A percentile compares a stretch with the other conserved stretches of the same genome.
Conservation (phyloP, 37 sponge, comb jelly and placozoan species). For the Axinella damicornis region DNA sequence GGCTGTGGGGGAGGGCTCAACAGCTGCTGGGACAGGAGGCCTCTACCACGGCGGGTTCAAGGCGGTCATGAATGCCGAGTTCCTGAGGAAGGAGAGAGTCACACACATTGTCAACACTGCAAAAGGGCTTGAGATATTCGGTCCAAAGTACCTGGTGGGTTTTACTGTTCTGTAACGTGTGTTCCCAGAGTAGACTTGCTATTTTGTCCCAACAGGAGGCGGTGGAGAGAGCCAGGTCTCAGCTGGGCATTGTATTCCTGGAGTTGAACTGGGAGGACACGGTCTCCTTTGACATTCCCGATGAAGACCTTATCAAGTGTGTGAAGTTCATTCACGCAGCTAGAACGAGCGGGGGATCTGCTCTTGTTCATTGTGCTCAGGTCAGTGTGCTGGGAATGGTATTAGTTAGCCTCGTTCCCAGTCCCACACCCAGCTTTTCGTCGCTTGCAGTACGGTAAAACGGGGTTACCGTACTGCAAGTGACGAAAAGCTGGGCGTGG, state of each 20-base stretch:
- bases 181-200: too few relatives aligned
- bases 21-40: slow-evolving; percentile 39
- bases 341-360: slow-evolving; percentile 45
- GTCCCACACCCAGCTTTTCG: too few relatives aligned
- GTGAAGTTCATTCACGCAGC: slow-evolving; percentile 75
- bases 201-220: too few relatives aligned
- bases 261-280: slow-evolving; percentile 80
- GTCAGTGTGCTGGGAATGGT: too few relatives aligned
- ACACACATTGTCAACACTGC: slow-evolving; percentile 85
- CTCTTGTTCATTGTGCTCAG: slow-evolving; percentile 90
- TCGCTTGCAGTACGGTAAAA: too few relatives aligned
- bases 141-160: slow-evolving; percentile 77
- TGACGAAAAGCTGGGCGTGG: too few relatives aligned
- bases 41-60: slow-evolving; percentile 83
- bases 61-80: slow-evolving; percentile 78
- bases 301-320: slow-evolving; percentile 43
- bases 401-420: too few relatives aligned
- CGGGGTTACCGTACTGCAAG: too few relatives aligned
- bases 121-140: slow-evolving; percentile 86
- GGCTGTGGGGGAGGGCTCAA: not conserved
- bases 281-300: slow-evolving; percentile 42
- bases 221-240: slow-evolving; percentile 60
- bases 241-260: slow-evolving; percentile 53
- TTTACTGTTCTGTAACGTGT: not conserved
- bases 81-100: slow-evolving; percentile 58